phyloP scores from a whole-genome alignment of 1,140 invertebrate species.

The Drosophila athabasca region DNA sequence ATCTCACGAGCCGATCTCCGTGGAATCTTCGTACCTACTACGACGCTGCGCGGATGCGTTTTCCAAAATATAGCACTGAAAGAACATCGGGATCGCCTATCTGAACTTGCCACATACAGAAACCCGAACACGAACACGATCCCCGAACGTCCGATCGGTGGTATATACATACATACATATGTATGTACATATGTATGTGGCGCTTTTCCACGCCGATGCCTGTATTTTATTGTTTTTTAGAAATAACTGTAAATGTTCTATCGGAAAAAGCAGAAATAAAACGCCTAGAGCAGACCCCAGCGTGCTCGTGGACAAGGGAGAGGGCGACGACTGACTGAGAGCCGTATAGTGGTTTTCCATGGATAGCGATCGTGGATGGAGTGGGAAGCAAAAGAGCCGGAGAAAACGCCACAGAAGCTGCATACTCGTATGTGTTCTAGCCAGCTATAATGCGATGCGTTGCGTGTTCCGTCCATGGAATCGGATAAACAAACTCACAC shows the following conservation, averaged over 20 bases:
- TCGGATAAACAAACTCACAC: constrained; percentile 23
- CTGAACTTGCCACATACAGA: constrained; percentile 72
- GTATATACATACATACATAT: constrained; percentile 1
- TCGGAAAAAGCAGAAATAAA: constrained; percentile 74
- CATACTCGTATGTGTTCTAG: constrained; percentile 28
- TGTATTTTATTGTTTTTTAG: constrained; percentile 81
- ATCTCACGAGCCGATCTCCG: constrained; percentile 68
- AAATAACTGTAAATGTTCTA: constrained; percentile 79
- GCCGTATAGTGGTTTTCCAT: constrained; percentile 77
- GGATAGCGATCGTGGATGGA: constrained; percentile 29
- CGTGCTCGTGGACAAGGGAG: constrained; percentile 25
- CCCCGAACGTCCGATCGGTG: constrained; percentile 32
- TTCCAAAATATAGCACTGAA: constrained; percentile 79
- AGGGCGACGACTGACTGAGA: constrained; percentile 54
- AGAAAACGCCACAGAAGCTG: constrained; percentile 37
- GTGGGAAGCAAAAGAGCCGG: constrained; percentile 12
- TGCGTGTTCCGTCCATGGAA: constrained; percentile 47
- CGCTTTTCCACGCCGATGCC: constrained; percentile 70
- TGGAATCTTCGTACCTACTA: constrained; percentile 73
- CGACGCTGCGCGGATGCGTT: constrained; percentile 65
- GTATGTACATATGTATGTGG: constrained; percentile 36
- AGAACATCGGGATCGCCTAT: constrained; percentile 16
- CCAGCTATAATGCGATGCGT: constrained; percentile 78
- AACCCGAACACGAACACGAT: constrained; percentile 38
- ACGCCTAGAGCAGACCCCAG: constrained; percentile 40